Evolutionary conservation across 2,797 vertebrate species (phyloP).

Genomic region (Odontamblyopus rebecca): DNA sequence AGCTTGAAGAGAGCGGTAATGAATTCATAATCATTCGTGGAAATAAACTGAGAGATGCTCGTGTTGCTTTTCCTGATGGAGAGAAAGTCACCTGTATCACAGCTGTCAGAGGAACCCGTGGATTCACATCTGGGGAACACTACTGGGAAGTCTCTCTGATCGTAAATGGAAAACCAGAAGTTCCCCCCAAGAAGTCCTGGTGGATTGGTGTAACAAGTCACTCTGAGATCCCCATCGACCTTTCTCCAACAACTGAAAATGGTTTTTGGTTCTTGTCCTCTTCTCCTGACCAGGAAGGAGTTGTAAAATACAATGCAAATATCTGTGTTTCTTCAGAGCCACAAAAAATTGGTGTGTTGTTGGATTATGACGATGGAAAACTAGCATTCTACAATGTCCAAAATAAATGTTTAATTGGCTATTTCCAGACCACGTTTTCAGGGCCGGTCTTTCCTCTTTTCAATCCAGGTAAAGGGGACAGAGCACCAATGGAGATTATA

Average conservation of each 20-base stretch:
- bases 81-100: constrained; percentile 27
- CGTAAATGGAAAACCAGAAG: rapidly evolving
- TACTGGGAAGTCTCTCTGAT: constrained; percentile 70
- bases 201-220: constrained; percentile 60
- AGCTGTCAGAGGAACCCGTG: constrained; percentile 44
- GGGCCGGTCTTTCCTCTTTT: constrained; percentile 62
- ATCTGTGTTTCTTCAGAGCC: no score
- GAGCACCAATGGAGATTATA: neutral
- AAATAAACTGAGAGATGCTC: neutral
- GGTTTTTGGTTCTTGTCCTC: constrained; percentile 70
- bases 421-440: constrained; percentile 22
- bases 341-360: constrained; percentile 56
- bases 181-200: constrained; percentile 51
- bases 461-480: constrained; percentile 61
- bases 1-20: neutral
- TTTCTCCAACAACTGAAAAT: neutral
- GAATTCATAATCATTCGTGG: rapidly evolving
- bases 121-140: constrained; percentile 44
- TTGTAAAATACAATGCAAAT: constrained; percentile 5
- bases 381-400: constrained; percentile 63
- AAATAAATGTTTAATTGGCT: constrained; percentile 23
- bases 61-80: rapidly evolving
- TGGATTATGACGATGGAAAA: constrained; percentile 33
- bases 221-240: rapidly evolving
- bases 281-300: neutral